phyloP scores from a whole-genome alignment of 2,797 vertebrate species.

The Bryconaethiops microstoma region DNA sequence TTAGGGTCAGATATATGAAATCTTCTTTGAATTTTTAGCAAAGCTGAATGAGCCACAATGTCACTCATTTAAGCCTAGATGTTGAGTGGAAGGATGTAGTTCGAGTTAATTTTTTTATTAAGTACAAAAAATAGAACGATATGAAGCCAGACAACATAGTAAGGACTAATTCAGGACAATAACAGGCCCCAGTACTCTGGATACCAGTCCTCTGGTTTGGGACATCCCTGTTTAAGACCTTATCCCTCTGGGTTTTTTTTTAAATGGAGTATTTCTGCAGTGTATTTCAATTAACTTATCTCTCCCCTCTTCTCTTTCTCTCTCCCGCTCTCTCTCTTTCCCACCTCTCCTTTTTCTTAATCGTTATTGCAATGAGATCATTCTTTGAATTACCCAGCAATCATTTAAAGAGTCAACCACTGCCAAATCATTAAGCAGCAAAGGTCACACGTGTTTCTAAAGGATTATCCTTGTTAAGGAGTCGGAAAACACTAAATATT shows the following conservation, averaged over 20 bases:
- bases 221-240: background rate
- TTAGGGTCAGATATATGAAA: too few species aligned
- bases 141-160: too few species aligned
- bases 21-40: too few species aligned
- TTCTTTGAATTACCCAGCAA: constrained; percentile 55
- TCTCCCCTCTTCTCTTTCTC: background rate
- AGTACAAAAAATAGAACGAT: too few species aligned
- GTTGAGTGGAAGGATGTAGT: too few species aligned
- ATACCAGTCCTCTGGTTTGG: background rate
- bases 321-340: constrained; percentile 6
- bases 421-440: constrained; percentile 67
- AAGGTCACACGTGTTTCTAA: constrained; percentile 82
- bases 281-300: constrained; percentile 11
- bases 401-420: constrained; percentile 57
- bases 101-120: too few species aligned
- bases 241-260: background rate
- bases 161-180: too few species aligned
- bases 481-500: constrained; percentile 99
- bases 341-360: constrained; percentile 25
- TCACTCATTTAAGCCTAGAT: too few species aligned
- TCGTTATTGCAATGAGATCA: constrained; percentile 48
- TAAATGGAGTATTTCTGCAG: background rate
- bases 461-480: constrained; percentile 90
- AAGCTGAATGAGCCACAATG: too few species aligned
- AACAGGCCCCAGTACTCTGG: too few species aligned